Evolutionary conservation across 2,797 vertebrate species (phyloP).

Genomic region (Pogonophryne albipinna): DNA sequence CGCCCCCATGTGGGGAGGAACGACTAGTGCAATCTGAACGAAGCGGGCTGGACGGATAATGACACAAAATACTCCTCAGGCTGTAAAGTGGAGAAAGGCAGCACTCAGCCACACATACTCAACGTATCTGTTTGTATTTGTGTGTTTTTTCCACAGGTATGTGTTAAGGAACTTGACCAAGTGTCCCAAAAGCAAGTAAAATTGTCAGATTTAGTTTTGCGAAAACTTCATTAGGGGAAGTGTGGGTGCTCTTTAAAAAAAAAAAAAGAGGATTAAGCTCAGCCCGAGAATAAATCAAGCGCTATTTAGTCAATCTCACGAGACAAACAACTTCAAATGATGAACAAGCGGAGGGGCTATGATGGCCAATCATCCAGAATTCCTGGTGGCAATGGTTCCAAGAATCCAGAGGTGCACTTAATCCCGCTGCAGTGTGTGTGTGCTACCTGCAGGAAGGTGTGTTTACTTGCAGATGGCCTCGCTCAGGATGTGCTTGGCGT

Average conservation of each 20-base stretch:
- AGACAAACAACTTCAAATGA: constrained; percentile 56
- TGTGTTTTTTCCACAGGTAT: constrained; percentile 11
- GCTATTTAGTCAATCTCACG: constrained; percentile 39
- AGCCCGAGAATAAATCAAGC: constrained; percentile 28
- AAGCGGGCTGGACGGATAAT: constrained; percentile 68
- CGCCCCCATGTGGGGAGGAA: constrained; percentile 62
- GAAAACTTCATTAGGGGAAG: constrained; percentile 28
- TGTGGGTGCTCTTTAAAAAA: constrained; percentile 18
- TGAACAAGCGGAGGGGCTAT: constrained; percentile 49
- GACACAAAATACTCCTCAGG: constrained; percentile 27
- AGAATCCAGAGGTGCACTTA: constrained; percentile 49
- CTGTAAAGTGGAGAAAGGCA: constrained; percentile 3
- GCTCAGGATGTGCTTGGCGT: constrained; percentile 31
- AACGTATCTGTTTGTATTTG: background rate
- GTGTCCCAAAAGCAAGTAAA: constrained; percentile 33
- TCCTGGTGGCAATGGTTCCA: constrained; percentile 66
- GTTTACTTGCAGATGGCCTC: constrained; percentile 78
- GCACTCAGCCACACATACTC: constrained; percentile 11
- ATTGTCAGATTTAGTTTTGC: constrained; percentile 37
- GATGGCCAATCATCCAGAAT: constrained; percentile 65
- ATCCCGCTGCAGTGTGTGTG: constrained; percentile 56
- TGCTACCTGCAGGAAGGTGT: constrained; percentile 55
- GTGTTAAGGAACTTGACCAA: constrained; percentile 25
- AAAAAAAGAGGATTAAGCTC: constrained; percentile 16
- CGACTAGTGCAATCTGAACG: constrained; percentile 79